Base-by-base conservation (phyloP, 2,113 vertebrate genomes). In the Maccullochella peelii region DNA sequence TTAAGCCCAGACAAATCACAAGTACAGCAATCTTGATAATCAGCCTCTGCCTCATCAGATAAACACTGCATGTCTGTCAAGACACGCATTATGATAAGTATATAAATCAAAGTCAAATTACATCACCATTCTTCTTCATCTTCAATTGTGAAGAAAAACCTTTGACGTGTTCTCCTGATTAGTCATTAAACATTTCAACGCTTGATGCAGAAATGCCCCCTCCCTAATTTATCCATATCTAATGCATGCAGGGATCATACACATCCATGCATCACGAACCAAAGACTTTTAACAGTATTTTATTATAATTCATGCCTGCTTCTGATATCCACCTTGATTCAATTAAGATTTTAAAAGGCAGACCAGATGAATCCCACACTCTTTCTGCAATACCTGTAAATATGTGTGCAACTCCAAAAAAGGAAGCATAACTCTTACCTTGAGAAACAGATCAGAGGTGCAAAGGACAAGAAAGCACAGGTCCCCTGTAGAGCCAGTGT, bases 401-500 rank as follows among this genome's bases (percentile, higher is more conserved):
- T 86, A 68, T 83, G 50, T 80, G 86, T 76, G 76, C 72, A 88
- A 91, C 86, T 86, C 77, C 30, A 52, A 62, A 75, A 80, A 63
- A 58, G 58, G 59, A 55, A 77, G 77, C 67, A 5, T 5, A 86
- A 82, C 85, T 91, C 90, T 93, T 94, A 95, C 94, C 94, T 95
- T 92, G 87, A 92, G 79, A 90, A 88, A 89, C 92, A 91, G 91
- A 93, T 94, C 88, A 94, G 88, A 90, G 91, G 92, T 86, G 90
- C 80, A 88, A 91, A 94, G 92, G 94, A 94, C 86, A 79, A 90
- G 90, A 92, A 84, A 92, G 89, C 92, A 55, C 86, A 93, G 88
- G 91, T 93, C 89, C 90, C 88, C 85, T 52, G 85, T 76, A 79
- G 86, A 89, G 86, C 93, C 80, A 76, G 84, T 70, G 77, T 89